phyloP scores from a whole-genome alignment of 2,113 vertebrate genomes.

The Percopsis transmontana region DNA sequence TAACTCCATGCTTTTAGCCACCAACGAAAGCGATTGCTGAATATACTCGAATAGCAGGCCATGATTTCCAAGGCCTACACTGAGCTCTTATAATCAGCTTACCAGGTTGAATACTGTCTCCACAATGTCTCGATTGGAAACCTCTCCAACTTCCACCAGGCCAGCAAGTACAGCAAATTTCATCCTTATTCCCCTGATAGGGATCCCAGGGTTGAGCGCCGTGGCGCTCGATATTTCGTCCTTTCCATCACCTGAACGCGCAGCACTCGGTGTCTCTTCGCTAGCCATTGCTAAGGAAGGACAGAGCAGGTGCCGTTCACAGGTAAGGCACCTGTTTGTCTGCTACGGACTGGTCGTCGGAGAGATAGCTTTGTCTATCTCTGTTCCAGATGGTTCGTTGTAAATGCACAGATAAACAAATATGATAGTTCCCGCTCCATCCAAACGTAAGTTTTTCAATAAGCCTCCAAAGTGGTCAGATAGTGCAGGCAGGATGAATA shows the following conservation, averaged over 20 bases:
- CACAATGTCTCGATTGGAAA: constrained; percentile 91
- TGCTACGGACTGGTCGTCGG: constrained; percentile 35
- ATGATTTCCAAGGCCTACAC: constrained; percentile 48
- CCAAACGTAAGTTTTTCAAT: constrained; percentile 14
- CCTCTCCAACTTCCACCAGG: constrained; percentile 93
- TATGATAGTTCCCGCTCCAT: constrained; percentile 56
- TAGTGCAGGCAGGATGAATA: constrained; percentile 2
- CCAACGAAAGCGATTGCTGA: not conserved
- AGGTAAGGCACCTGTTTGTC: constrained; percentile 82
- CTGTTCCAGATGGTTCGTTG: constrained; percentile 46
- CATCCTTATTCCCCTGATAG: constrained; percentile 93
- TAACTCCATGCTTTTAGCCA: not conserved
- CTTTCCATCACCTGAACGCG: constrained; percentile 46
- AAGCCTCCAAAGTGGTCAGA: constrained; percentile 13
- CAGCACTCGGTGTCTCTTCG: constrained; percentile 58
- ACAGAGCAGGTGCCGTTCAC: constrained; percentile 67
- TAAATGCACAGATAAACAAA: constrained; percentile 39
- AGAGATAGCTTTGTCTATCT: constrained; percentile 27
- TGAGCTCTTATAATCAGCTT: constrained; percentile 75
- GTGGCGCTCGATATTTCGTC: constrained; percentile 54
- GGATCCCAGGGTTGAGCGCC: constrained; percentile 84
- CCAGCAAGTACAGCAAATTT: constrained; percentile 94
- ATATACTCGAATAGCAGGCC: not conserved
- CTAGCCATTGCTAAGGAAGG: constrained; percentile 70
- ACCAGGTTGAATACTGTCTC: constrained; percentile 98